These are phyloP conservation scores for Colinus virginianus DNA, from an alignment of 2,113 vertebrate genomes.

Conservation along the genomic window DNA sequence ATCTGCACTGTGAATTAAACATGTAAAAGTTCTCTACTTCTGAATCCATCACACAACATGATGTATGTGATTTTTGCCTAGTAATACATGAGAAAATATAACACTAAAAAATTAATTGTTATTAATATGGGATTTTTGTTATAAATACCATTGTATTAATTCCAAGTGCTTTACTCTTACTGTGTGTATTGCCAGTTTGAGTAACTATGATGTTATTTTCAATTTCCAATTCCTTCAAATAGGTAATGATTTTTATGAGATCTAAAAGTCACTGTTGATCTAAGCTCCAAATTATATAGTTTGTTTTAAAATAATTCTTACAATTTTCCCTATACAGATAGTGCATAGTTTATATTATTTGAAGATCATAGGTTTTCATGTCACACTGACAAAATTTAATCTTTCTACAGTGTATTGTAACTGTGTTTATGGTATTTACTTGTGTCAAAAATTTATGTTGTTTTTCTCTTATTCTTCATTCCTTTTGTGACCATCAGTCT, in stretches of 20 bases:
- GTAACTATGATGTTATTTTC: neutral
- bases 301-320: constrained; percentile 10
- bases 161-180: neutral
- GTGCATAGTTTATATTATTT: neutral
- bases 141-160: neutral
- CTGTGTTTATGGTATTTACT: neutral
- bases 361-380: neutral
- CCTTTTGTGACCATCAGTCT: neutral
- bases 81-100: neutral
- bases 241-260: neutral
- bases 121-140: neutral
- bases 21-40: neutral
- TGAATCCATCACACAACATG: neutral
- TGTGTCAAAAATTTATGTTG: neutral
- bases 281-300: neutral
- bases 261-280: neutral
- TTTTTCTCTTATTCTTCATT: neutral
- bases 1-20: neutral
- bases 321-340: neutral
- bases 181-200: neutral
- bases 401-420: neutral
- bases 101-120: neutral
- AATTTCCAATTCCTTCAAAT: neutral
- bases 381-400: neutral
- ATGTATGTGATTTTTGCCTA: neutral